Base-by-base conservation (phyloP, 2,113 vertebrate genomes). In the Anseranas semipalmata region DNA sequence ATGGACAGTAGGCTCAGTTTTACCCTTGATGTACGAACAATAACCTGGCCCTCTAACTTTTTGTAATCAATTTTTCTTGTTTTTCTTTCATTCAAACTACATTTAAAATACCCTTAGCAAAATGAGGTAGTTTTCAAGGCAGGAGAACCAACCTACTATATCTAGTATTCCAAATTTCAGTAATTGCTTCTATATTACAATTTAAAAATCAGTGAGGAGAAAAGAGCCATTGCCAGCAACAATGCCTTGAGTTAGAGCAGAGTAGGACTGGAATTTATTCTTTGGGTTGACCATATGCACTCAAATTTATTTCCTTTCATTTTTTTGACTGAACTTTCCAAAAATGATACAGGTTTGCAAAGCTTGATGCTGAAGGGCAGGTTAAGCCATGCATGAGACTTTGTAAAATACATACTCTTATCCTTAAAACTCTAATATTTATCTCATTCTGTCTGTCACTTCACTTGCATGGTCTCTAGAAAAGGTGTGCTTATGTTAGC, bases 341-440 rank as follows among this genome's bases (percentile, higher is more conserved):
- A 90, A 83, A 95, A 70, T 74, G 76, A 88, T 90, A 71, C 22
- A 94, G 84, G 92, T 98, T 94, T 96, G 52, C 43, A 89, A 95
- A 79, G 91, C 72, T 85, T 91, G 72, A 60, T 91, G 75, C 80
- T 96, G 95, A 96, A 96, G 96, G 88, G 74, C 96, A 97, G 59
- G 95, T 95, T 91, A 97, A 98, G 94, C 93, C 97, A 97, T 96
- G 71, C 93, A 89, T 96, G 95, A 97, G 78, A 39, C 74, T 96
- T 95, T 95, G 92, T 90, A 93, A 95, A 90, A 94, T 73, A 96
- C 97, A 96, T 93, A 80, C 80, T 72, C 86, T 97, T 96, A 93
- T 93, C 84, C 94, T 95, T 97, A 95, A 96, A 98, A 97, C 56
- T 96, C 77, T 87, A 95, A 73, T 97, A 93, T 97, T 98, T 97